Evolutionary conservation across 2,888 invertebrate species (phyloP), one percentile per base, ranked within the genome.

Genomic region (Zele albiditarsus): DNA sequence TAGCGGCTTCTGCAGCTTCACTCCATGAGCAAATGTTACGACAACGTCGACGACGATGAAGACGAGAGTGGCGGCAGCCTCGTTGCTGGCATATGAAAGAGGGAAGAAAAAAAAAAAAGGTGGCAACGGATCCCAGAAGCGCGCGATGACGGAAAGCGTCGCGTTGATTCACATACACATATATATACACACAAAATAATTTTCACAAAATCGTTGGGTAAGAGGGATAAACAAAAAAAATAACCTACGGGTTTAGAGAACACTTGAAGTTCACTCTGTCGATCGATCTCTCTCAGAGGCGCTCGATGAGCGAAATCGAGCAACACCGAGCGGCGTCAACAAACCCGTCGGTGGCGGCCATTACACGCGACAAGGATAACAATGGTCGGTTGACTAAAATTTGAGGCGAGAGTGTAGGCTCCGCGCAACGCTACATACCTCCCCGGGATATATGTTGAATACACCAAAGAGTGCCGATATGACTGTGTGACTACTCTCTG

Each of bases 291-390:
- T 73, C 33, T 74, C 57, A 72, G 66, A 80, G 74, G 79, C 81
- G 79, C 76, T 82, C 80, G 78, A 78, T 80, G 68, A 79, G 76
- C 81, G 80, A 80, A 62, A 71, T 71, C 62, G 60, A 60, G 70
- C 57, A 65, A 80, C 80, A 83, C 79, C 80, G 78, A 82, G 75
- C 80, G 84, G 82, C 85, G 82, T 84, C 85, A 85, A 86, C 86
- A 84, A 86, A 85, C 84, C 84, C 81, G 77, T 73, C 81, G 84
- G 53, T 53, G 53, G 86, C 84, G 80, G 86, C 86, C 86, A 86
- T 86, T 86, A 86, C 86, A 83, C 84, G 83, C 86, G 84, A 86
- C 86, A 84, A 86, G 86, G 86, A 86, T 84, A 85, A 86, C 86
- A 86, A 86, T 86, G 86, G 84, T 82, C 84, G 53, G 53, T 53